Conservation (phyloP, 2,888 invertebrate species). For the Schrankia costaestrigalis region DNA sequence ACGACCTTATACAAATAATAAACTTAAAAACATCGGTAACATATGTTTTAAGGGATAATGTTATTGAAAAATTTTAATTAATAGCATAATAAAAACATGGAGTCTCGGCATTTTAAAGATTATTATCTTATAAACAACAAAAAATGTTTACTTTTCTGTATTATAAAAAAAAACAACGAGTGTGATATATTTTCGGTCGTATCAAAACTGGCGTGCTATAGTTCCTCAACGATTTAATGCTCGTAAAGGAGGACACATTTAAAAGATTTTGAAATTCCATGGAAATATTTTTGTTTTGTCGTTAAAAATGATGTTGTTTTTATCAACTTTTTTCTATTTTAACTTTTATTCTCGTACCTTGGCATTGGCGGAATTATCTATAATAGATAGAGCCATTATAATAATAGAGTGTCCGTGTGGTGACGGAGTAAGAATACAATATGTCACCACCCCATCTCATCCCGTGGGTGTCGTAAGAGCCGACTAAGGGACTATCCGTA, state of each 20-base stretch:
- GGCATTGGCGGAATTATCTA: too few relatives aligned
- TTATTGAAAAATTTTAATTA: conserved; percentile 59
- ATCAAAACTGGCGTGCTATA: conserved; percentile 16
- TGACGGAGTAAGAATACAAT: too few relatives aligned
- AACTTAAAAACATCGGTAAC: conserved; percentile 57
- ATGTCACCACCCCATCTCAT: too few relatives aligned
- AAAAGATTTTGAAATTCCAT: neutral
- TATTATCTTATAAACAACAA: conserved; percentile 19
- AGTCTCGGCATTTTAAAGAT: conserved; percentile 35
- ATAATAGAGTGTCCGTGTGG: too few relatives aligned
- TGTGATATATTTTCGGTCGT: conserved; percentile 11
- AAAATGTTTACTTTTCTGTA: too few relatives aligned
- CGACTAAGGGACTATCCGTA: too few relatives aligned
- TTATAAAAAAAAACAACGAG: conserved; percentile 8
- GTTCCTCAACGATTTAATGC: conserved; percentile 12
- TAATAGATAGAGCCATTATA: too few relatives aligned
- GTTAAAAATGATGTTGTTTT: neutral
- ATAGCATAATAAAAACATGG: conserved; percentile 43
- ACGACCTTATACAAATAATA: conserved; percentile 49
- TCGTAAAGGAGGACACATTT: neutral
- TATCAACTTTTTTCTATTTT: too few relatives aligned
- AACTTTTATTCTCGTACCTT: too few relatives aligned
- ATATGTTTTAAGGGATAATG: conserved; percentile 66
- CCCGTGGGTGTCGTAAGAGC: too few relatives aligned
- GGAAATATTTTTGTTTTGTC: neutral